phyloP scores from a whole-genome alignment of 1,140 invertebrate genomes.

The Drosophila insularis region DNA sequence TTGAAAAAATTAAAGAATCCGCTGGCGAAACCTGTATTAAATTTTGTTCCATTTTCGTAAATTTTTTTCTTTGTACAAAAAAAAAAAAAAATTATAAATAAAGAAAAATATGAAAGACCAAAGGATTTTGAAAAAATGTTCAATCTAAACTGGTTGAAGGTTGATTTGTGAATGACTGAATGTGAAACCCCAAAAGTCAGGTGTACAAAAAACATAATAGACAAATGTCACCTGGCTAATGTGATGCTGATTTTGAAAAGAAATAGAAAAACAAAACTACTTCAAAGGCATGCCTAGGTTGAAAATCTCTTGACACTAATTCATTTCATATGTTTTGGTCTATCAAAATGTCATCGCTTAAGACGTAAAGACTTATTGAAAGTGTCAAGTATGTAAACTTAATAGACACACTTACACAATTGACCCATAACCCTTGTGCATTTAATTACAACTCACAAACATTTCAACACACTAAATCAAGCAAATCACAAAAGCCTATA shows the following conservation, averaged over 20 bases:
- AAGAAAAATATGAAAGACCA: too few species aligned
- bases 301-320: neutral
- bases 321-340: neutral
- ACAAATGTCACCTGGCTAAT: too few species aligned
- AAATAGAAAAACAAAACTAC: too few species aligned
- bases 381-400: neutral
- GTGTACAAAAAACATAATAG: too few species aligned
- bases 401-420: constrained; percentile 31
- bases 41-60: constrained; percentile 9
- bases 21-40: constrained; percentile 9
- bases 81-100: neutral
- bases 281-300: neutral
- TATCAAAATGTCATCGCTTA: neutral
- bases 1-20: constrained; percentile 22
- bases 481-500: constrained; percentile 65
- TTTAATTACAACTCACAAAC: constrained; percentile 68
- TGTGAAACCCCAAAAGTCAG: too few species aligned
- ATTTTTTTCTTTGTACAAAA: neutral
- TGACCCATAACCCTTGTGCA: constrained; percentile 37
- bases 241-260: too few species aligned
- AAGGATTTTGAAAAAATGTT: too few species aligned
- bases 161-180: too few species aligned
- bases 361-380: neutral
- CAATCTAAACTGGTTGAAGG: too few species aligned
- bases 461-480: constrained; percentile 64